Percentiles rank a stretch among this genome's conserved stretches.
These are phyloP conservation scores for Periophthalmodon schlosseri DNA, from an alignment of 2,113 vertebrate genomes.

Conservation along the genomic window DNA sequence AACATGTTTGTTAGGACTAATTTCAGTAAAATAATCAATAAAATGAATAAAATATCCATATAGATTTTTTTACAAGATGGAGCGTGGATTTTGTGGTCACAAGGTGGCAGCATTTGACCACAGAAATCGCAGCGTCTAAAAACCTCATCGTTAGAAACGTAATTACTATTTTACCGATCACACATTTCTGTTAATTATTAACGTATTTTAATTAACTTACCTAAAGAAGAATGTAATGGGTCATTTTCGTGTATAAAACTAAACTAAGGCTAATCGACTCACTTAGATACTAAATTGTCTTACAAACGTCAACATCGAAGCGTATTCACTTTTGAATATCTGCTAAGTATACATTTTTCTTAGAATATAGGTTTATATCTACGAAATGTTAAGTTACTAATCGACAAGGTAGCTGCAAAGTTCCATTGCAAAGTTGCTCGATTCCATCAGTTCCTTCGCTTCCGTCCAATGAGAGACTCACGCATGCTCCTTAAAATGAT, in stretches of 20 bases:
- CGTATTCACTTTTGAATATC: no score
- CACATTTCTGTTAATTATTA: no score
- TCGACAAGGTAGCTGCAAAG: neutral
- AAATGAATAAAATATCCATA: no score
- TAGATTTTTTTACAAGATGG: neutral
- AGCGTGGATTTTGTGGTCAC: neutral
- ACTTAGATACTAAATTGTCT: neutral
- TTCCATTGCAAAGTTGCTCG: no score
- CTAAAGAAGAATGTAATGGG: neutral
- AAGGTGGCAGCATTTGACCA: conserved; percentile 31
- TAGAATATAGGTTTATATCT: no score
- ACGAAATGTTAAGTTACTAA: neutral
- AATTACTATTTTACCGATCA: neutral
- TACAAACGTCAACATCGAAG: neutral
- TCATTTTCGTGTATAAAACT: neutral
- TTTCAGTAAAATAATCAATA: neutral
- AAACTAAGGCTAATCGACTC: neutral
- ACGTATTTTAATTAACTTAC: neutral
- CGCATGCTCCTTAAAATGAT: neutral
- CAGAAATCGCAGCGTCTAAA: conserved; percentile 23
- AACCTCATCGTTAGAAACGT: neutral
- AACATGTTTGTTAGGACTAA: neutral
- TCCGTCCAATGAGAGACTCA: neutral
- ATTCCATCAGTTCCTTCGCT: neutral
- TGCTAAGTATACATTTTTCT: no score